Percentiles rank a stretch among this genome's conserved stretches.
phyloP scores from a whole-genome alignment of 2,797 vertebrate species.

The Enteromius treurensis region DNA sequence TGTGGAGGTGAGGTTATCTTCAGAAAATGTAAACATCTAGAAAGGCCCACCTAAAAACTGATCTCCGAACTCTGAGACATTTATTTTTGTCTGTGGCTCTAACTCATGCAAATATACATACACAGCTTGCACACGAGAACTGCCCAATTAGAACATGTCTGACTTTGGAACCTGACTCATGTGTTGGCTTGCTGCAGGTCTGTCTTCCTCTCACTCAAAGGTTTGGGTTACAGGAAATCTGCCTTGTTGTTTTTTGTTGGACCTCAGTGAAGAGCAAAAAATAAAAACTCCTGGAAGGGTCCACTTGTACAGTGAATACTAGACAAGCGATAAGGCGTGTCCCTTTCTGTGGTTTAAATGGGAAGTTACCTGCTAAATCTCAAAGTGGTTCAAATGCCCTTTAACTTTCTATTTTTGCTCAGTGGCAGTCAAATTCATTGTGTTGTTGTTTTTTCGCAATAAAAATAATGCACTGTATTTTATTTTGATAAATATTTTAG shows the following conservation, averaged over 20 bases:
- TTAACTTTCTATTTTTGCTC: neutral
- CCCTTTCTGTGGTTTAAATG: neutral
- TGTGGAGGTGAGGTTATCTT: neutral
- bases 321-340: constrained; percentile 53
- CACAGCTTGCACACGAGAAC: constrained; percentile 15
- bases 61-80: neutral
- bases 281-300: neutral
- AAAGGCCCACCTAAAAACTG: neutral
- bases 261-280: constrained; percentile 37
- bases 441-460: too few species aligned
- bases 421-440: neutral
- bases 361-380: neutral
- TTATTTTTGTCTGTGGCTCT: constrained; percentile 28
- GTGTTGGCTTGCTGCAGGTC: constrained; percentile 76
- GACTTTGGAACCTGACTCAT: constrained; percentile 69
- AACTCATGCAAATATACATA: constrained; percentile 17
- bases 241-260: constrained; percentile 78
- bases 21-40: neutral
- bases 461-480: neutral
- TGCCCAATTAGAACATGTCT: constrained; percentile 63
- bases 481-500: too few species aligned
- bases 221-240: constrained; percentile 81
- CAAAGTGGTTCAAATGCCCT: neutral
- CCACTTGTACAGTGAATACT: constrained; percentile 50
- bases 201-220: constrained; percentile 72